phyloP scores from a whole-genome alignment of 2,797 vertebrate species.

The Xerus rutilus region DNA sequence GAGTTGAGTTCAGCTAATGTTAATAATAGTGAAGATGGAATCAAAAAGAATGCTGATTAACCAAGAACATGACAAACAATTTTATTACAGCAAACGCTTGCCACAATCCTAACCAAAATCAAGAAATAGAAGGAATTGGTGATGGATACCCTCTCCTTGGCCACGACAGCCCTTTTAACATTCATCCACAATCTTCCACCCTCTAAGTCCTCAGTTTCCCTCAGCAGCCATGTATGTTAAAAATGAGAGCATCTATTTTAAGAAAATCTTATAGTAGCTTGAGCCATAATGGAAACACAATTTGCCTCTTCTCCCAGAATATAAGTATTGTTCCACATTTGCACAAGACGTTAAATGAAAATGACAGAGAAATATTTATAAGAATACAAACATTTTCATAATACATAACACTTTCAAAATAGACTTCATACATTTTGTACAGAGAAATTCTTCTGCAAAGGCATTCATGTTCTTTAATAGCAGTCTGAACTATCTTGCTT shows the following conservation, averaged over 20 bases:
- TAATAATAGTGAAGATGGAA: background rate
- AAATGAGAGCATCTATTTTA: background rate
- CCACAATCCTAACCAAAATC: background rate
- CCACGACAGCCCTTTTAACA: background rate
- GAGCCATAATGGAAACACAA: background rate
- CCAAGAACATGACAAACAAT: background rate
- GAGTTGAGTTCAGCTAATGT: background rate
- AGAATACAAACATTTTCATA: slow-evolving; percentile 55
- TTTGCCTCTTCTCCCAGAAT: background rate
- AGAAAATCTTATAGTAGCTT: background rate
- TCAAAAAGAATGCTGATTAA: background rate
- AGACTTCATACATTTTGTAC: slow-evolving; percentile 50
- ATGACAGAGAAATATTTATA: slow-evolving; percentile 40
- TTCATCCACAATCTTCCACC: background rate
- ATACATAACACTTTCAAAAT: slow-evolving; percentile 48
- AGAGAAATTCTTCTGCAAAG: slow-evolving; percentile 8
- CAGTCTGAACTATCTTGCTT: slow-evolving; percentile 51
- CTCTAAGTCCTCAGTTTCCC: background rate
- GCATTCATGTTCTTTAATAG: slow-evolving; percentile 48
- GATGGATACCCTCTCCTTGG: too few relatives aligned
- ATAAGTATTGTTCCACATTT: slow-evolving; percentile 24
- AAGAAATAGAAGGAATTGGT: background rate
- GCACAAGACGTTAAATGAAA: slow-evolving; percentile 50
- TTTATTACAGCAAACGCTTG: background rate
- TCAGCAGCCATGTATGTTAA: background rate